Percentiles rank a stretch among this genome's conserved stretches.
phyloP scores from a whole-genome alignment of 2,113 vertebrate species.

The Lepisosteus oculatus region DNA sequence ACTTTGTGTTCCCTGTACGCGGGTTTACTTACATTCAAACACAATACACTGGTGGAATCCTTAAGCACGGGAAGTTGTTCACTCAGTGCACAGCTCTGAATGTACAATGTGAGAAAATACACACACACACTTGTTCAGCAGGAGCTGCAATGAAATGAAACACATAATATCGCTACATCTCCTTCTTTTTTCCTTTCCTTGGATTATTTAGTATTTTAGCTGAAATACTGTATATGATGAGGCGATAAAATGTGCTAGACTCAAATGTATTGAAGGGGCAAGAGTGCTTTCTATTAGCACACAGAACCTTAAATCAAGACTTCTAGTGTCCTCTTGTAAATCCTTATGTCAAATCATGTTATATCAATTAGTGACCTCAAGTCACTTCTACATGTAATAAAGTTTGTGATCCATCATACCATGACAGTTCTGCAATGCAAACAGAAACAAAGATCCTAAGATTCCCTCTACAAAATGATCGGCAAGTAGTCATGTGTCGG shows the following conservation, averaged over 20 bases:
- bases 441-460: background rate
- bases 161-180: too few relatives aligned
- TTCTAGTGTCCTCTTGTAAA: constrained; percentile 21
- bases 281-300: background rate
- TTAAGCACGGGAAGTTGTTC: too few relatives aligned
- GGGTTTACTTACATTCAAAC: constrained; percentile 5
- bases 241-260: too few relatives aligned
- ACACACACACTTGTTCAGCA: too few relatives aligned
- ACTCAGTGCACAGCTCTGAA: too few relatives aligned
- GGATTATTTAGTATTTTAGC: too few relatives aligned
- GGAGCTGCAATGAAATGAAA: too few relatives aligned
- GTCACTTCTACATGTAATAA: constrained; percentile 28
- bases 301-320: background rate
- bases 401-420: constrained; percentile 25
- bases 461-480: background rate
- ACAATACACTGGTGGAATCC: background rate
- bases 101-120: too few relatives aligned
- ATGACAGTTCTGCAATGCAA: constrained; percentile 24
- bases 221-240: too few relatives aligned
- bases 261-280: background rate
- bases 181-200: too few relatives aligned
- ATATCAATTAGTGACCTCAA: constrained; percentile 34
- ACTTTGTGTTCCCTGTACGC: background rate
- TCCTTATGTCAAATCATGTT: constrained; percentile 23
- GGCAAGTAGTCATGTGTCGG: constrained; percentile 24